Evolutionary conservation across 2,888 invertebrate genomes (phyloP).

Genomic region (Iphiclides podalirius): DNA sequence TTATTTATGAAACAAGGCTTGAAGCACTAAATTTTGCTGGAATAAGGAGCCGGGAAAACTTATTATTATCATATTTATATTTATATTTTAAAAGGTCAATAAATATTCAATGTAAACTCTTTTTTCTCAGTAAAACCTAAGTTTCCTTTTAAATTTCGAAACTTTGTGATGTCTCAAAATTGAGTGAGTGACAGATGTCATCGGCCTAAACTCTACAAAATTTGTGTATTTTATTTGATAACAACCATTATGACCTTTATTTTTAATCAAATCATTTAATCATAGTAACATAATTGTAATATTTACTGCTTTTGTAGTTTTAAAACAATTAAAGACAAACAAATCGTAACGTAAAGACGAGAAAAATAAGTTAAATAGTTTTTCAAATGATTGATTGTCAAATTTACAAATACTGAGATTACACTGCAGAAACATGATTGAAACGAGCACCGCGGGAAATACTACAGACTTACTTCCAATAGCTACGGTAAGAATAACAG

Average conservation of each 20-base stretch:
- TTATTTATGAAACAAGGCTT: no score
- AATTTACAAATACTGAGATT: slow-evolving; percentile 15
- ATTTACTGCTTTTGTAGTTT: slow-evolving; percentile 13
- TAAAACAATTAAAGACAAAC: slow-evolving; percentile 11
- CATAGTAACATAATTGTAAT: slow-evolving; percentile 13
- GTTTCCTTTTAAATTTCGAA: slow-evolving; percentile 52
- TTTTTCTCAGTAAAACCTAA: no score
- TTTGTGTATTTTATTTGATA: slow-evolving; percentile 63
- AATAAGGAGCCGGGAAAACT: no score
- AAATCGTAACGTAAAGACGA: slow-evolving; percentile 9
- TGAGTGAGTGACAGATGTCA: slow-evolving; percentile 60
- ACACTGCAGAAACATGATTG: slow-evolving; percentile 53
- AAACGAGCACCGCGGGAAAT: slow-evolving; percentile 59
- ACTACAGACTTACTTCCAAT: slow-evolving; percentile 40
- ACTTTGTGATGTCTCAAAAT: slow-evolving; percentile 49
- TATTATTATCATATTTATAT: no score
- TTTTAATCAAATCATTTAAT: slow-evolving; percentile 47
- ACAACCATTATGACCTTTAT: slow-evolving; percentile 58
- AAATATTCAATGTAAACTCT: no score
- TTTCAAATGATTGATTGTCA: slow-evolving; percentile 17
- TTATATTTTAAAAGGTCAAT: no score
- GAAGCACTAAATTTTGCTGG: no score
- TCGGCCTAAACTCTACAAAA: slow-evolving; percentile 64
- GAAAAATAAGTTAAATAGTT: slow-evolving; percentile 15
- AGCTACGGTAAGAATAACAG: slow-evolving; percentile 41